These are phyloP conservation scores for Strix aluco DNA, from an alignment of 2,113 vertebrate genomes.

Conservation along the genomic window DNA sequence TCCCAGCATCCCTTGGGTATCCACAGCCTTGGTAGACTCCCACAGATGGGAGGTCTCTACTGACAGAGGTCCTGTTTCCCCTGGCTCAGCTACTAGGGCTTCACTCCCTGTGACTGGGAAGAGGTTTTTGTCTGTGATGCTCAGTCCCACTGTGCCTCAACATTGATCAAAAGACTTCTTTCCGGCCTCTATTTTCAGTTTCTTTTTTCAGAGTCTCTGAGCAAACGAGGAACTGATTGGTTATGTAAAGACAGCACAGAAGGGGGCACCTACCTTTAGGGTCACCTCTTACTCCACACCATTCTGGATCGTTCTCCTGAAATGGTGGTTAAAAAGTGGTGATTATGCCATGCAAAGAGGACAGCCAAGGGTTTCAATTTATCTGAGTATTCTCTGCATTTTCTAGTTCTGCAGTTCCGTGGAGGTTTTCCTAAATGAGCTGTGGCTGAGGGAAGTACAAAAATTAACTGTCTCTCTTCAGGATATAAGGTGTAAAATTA, in stretches of 20 bases:
- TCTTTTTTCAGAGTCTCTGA: not conserved
- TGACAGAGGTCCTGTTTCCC: not conserved
- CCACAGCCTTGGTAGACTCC: not conserved
- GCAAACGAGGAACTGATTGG: not conserved
- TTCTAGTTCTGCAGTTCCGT: not conserved
- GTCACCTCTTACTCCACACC: not conserved
- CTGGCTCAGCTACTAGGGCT: not conserved
- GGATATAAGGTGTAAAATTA: conserved; percentile 53
- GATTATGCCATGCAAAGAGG: not conserved
- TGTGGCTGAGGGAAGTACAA: conserved; percentile 30
- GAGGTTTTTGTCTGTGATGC: not conserved
- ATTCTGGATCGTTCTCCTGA: not conserved
- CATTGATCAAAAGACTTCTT: not conserved
- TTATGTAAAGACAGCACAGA: not conserved
- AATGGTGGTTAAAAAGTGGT: not conserved
- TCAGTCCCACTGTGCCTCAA: not conserved
- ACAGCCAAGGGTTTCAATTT: not conserved
- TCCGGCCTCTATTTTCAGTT: not conserved
- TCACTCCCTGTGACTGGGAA: not conserved
- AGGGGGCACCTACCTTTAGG: not conserved
- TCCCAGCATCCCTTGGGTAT: not conserved
- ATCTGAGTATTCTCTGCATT: not conserved
- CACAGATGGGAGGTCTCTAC: not conserved
- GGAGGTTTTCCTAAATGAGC: conserved; percentile 50
- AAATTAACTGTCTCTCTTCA: conserved; percentile 52